Evolutionary conservation across 2,113 vertebrate species (phyloP), one percentile per base, ranked within the genome.

Genomic region (Mus pahari): DNA sequence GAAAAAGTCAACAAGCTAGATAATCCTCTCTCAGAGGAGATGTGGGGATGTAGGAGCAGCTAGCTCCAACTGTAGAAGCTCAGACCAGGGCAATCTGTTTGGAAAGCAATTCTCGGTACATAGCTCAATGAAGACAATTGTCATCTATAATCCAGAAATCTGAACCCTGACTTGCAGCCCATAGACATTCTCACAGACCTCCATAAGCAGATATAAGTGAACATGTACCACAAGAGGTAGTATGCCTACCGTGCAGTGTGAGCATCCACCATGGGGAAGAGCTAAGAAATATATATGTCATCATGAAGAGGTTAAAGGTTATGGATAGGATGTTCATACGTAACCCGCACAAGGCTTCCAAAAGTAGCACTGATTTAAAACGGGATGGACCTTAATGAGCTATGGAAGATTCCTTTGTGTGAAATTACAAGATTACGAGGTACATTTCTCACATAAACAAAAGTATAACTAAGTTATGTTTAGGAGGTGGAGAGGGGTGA

Each of bases 401-500:
- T 77, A 50, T 83, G 89, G 91, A 81, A 58, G 28, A 89, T 33
- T 74, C 11, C 42, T 77, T 45, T 91, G 36, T 42, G 3, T 73
- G 58, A 64, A 92, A 66, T n/a, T 92, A 82, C 10, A 10, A 96
- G 87, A 89, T 50, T 71, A 3, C 14, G 50, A 93, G 87, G 58
- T 60, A 17, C 12, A 73, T 77, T 92, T 94, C 73, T 22, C 81
- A 88, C 31, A 79, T 64, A 74, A 24, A 77, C 14, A 86, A 71
- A 33, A 60, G 84, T 81, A 31, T 75, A 87, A 94, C 78, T 50
- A 79, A 89, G 26, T 10, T 10, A 0, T 48, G 86, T 48, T 95
- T 16, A 68, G 55, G 10, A 42, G 39, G 24, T 7, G 4, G 7
- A 5, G 20, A 10, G 24, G n/a, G 31, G 22, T 82, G 53, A 39